Evolutionary conservation across 2,888 invertebrate species (phyloP).

Genomic region (Tetragonisca angustula): DNA sequence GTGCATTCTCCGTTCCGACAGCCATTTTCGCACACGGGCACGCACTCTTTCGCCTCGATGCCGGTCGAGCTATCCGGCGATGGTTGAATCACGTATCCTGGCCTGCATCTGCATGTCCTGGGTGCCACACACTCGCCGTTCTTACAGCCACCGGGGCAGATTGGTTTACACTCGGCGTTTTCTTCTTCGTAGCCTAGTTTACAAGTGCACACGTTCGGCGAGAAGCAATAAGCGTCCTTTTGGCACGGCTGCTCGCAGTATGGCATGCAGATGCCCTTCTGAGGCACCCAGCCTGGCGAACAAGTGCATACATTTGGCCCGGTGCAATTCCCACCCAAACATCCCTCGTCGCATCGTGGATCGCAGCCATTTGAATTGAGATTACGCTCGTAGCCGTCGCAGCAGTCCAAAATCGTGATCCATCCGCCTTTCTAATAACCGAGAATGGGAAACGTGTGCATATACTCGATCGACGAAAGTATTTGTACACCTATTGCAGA

Average conservation of each 20-base stretch:
- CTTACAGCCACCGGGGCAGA: conserved; percentile 81
- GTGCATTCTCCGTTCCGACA: conserved; percentile 80
- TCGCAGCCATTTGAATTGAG: conserved; percentile 85
- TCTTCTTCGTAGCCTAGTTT: conserved; percentile 84
- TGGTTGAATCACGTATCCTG: conserved; percentile 72
- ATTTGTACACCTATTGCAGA: neutral
- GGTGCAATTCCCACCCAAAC: conserved; percentile 89
- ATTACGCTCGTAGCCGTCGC: conserved; percentile 89
- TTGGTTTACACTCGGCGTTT: conserved; percentile 84
- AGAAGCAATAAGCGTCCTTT: conserved; percentile 84
- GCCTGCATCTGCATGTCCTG: conserved; percentile 75
- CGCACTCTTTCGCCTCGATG: conserved; percentile 76
- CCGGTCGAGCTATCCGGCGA: neutral
- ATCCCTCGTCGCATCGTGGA: conserved; percentile 88
- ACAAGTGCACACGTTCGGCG: conserved; percentile 87
- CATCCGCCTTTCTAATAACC: conserved; percentile 55
- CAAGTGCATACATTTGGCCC: conserved; percentile 88
- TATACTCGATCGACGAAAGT: neutral
- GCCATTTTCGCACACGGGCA: conserved; percentile 79
- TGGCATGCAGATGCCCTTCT: conserved; percentile 87
- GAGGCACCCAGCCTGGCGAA: conserved; percentile 86
- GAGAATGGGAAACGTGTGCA: neutral
- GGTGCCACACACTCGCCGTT: conserved; percentile 81
- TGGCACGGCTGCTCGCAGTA: conserved; percentile 86
- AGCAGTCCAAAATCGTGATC: conserved; percentile 86